These are phyloP conservation scores for Mormyrus iriodes DNA, from an alignment of 2,113 vertebrate species.

Conservation along the genomic window DNA sequence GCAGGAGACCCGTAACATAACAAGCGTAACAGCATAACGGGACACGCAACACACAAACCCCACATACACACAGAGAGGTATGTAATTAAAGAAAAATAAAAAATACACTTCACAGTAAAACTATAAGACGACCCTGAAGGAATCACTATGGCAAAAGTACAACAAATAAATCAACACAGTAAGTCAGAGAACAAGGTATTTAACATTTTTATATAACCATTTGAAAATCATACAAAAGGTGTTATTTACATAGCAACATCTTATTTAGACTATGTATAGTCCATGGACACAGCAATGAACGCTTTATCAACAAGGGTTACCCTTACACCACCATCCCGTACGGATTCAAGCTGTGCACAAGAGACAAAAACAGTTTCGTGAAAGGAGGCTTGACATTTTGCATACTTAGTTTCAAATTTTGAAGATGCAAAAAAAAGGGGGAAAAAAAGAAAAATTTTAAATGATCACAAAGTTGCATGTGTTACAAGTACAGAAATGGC, in stretches of 20 bases:
- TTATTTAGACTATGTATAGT: conserved; percentile 99
- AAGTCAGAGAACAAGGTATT: conserved; percentile 92
- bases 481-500: conserved; percentile 62
- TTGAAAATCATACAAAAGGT: conserved; percentile 99
- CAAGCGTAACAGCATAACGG: neutral
- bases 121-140: neutral
- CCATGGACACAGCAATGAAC: conserved; percentile 98
- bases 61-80: neutral
- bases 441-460: neutral
- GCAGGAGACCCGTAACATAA: no score
- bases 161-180: conserved; percentile 13
- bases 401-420: conserved; percentile 18
- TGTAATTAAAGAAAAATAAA: neutral
- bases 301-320: conserved; percentile 98
- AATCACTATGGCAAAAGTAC: neutral
- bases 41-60: neutral
- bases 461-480: conserved; percentile 34
- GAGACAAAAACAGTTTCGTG: conserved; percentile 38
- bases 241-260: conserved; percentile 99
- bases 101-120: neutral
- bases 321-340: conserved; percentile 96
- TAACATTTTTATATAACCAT: conserved; percentile 99
- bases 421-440: conserved; percentile 12
- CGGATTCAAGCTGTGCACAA: conserved; percentile 78
- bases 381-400: conserved; percentile 7